A percentile compares a stretch with the other conserved stretches of the same genome.
phyloP scores from a whole-genome alignment of 2,888 invertebrate species.

The Xanthorhoe designata region DNA sequence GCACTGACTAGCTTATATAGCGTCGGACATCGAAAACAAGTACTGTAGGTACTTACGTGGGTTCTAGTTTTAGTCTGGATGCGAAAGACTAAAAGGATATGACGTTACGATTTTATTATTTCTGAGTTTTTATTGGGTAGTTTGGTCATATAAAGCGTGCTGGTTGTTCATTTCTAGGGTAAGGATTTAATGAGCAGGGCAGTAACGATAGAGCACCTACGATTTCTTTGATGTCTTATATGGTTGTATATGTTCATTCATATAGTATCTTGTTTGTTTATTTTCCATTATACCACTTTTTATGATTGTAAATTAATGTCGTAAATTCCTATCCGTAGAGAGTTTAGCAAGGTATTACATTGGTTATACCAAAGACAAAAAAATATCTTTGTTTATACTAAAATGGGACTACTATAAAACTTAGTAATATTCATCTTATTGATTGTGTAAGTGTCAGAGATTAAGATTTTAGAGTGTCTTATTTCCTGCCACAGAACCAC shows the following conservation, averaged over 20 bases:
- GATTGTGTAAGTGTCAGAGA: no score
- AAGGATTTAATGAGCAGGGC: slow-evolving; percentile 19
- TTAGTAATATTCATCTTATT: no score
- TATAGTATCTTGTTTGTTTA: background rate
- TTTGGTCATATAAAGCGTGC: slow-evolving; percentile 19
- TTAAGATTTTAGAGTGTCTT: no score
- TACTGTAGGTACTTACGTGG: slow-evolving; percentile 70
- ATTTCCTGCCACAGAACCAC: no score
- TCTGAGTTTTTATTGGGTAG: slow-evolving; percentile 22
- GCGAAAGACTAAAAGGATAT: slow-evolving; percentile 76
- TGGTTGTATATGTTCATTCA: background rate
- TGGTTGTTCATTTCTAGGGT: slow-evolving; percentile 15
- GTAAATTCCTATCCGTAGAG: no score
- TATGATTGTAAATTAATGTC: no score
- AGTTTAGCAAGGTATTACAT: no score
- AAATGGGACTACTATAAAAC: no score
- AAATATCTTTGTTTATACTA: no score
- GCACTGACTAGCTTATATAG: slow-evolving; percentile 79
- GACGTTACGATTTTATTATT: slow-evolving; percentile 47
- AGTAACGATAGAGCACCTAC: background rate
- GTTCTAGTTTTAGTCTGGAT: slow-evolving; percentile 76
- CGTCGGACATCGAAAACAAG: slow-evolving; percentile 69
- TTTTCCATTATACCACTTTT: no score
- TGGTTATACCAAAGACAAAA: no score
- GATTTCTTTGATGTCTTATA: slow-evolving; percentile 7